Base-by-base conservation (phyloP, 2,888 invertebrate genomes). In the Temnothorax unifasciatus region DNA sequence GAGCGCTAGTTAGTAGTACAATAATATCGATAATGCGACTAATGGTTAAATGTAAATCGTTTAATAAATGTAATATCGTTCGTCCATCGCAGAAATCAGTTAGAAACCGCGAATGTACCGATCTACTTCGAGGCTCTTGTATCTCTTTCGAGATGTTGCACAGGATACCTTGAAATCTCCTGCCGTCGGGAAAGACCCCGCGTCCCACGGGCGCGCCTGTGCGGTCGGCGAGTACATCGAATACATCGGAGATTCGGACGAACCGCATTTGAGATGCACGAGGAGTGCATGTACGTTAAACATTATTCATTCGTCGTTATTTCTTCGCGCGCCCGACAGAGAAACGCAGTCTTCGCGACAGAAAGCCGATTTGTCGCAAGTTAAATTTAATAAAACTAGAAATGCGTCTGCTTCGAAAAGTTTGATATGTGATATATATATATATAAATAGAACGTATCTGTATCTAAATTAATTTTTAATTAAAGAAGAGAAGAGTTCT, bases 11-110 rank as follows among this genome's bases (percentile, higher is more conserved):
- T 85, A 83, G 89, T 89, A 92, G 90, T 91, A 91, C 91, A 90
- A 91, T 91, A 91, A 92, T 93, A 92, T 81, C 79, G 64, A 66
- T 91, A 92, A 93, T 92, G 92, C 90, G 91, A 91, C 93, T 93
- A 93, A 93, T 92, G 92, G 89, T 92, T 93, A 93, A 93, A 88
- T 85, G 81, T 68, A 71, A 88, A 81, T 82, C 81, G 79, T 57
- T 86, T 91, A 92, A 93, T 93, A 92, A 93, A 93, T 93, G 85
- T 91, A 92, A 92, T 92, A 92, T 93, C 90, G 91, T 92, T 84
- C 82, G 92, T 91, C 88, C 89, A 90, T 92, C 90, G 91, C 87
- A 89, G 89, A 91, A 90, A 92, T 92, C 90, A 90, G 88, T 90
- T 92, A 91, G 89, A 91, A 92, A 89, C 84, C 87, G 86, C 86